Percentiles rank a stretch among this genome's conserved stretches.
Evolutionary conservation across 2,888 invertebrate genomes (phyloP).

Genomic region (Epicampocera succincta): DNA sequence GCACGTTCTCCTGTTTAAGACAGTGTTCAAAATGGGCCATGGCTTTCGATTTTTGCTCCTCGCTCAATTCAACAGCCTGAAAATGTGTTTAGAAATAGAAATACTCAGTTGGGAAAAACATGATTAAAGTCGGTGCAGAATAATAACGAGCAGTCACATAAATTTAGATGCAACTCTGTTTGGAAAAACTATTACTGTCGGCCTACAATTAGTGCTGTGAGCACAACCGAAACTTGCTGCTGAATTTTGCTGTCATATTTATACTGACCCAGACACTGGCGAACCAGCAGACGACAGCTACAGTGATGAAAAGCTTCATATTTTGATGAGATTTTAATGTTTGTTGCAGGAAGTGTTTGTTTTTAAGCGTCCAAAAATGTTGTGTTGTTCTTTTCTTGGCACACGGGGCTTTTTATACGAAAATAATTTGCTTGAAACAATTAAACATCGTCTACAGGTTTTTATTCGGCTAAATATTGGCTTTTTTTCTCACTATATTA

Average conservation of each 20-base stretch:
- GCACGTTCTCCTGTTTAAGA: conserved; percentile 70
- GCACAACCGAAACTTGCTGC: too few relatives aligned
- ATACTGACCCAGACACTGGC: conserved; percentile 72
- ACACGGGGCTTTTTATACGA: conserved; percentile 6
- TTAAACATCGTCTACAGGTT: too few relatives aligned
- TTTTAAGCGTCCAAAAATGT: conserved; percentile 3
- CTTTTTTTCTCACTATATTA: not conserved
- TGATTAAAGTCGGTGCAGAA: too few relatives aligned
- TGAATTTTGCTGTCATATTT: too few relatives aligned
- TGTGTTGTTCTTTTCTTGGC: conserved; percentile 15
- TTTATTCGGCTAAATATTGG: not conserved
- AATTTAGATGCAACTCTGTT: too few relatives aligned
- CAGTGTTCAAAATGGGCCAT: conserved; percentile 73
- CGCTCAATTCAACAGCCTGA: conserved; percentile 72
- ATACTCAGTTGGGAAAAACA: too few relatives aligned
- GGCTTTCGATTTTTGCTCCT: conserved; percentile 75
- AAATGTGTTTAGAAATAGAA: not conserved
- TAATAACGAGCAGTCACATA: too few relatives aligned
- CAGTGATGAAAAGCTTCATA: conserved; percentile 74
- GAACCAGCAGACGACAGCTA: conserved; percentile 72
- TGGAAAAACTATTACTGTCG: not conserved
- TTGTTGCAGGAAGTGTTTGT: not conserved
- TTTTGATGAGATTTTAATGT: conserved; percentile 23
- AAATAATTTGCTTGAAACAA: too few relatives aligned
- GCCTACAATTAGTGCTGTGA: too few relatives aligned